Conservation (phyloP, 2,888 invertebrate genomes). For the Spisula solida region DNA sequence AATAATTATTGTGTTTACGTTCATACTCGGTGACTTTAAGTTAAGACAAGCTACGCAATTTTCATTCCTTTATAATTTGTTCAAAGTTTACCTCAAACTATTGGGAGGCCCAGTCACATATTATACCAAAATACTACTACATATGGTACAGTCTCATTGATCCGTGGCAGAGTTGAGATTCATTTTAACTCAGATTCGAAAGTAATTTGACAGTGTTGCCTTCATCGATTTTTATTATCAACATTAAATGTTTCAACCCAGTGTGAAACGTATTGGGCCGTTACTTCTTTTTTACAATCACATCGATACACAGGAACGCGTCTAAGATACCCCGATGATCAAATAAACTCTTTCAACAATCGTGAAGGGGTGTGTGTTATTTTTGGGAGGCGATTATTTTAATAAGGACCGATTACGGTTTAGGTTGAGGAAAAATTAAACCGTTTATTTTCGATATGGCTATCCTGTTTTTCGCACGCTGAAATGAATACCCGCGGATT, state of each 20-base stretch:
- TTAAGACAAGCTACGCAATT: no score
- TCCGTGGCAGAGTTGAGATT: not conserved
- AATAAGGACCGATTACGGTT: not conserved
- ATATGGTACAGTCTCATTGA: no score
- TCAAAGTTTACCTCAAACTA: not conserved
- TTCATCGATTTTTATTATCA: not conserved
- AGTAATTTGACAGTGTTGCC: not conserved
- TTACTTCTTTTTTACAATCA: not conserved
- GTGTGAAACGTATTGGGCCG: constrained; percentile 4
- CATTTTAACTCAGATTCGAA: constrained; percentile 3
- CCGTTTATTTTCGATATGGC: not conserved
- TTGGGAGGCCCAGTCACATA: not conserved
- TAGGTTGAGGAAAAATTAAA: not conserved
- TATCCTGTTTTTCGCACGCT: not conserved
- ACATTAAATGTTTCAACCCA: not conserved
- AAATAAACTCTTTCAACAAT: not conserved
- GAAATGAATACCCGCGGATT: not conserved
- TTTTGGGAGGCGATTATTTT: not conserved
- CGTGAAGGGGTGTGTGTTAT: not conserved
- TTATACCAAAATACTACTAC: not conserved
- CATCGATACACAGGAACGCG: not conserved
- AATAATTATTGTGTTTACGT: no score
- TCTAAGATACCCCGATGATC: not conserved
- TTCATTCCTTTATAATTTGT: no score
- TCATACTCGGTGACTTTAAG: no score